Evolutionary conservation across 2,888 invertebrate species (phyloP).

Genomic region (Cyclophora punctaria): DNA sequence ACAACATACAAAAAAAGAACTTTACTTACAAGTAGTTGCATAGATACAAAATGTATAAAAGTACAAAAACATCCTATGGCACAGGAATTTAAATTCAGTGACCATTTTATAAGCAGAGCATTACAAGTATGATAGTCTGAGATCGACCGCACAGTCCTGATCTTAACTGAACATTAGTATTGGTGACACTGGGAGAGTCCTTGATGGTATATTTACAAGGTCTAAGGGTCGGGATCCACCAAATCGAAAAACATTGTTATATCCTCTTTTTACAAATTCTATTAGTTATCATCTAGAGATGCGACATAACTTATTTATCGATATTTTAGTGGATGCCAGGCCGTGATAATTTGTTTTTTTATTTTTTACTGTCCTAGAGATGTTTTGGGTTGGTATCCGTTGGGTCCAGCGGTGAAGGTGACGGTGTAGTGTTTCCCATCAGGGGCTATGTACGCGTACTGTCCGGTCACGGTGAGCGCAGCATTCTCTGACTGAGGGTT

Average conservation of each 20-base stretch:
- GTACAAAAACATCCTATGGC: constrained; percentile 57
- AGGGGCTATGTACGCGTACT: constrained; percentile 77
- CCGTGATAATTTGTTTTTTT: not conserved
- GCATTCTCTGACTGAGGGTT: constrained; percentile 78
- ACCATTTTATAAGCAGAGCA: constrained; percentile 21
- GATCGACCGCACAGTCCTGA: constrained; percentile 14
- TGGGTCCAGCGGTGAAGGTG: constrained; percentile 77
- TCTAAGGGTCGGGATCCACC: constrained; percentile 1
- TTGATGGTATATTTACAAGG: constrained; percentile 23
- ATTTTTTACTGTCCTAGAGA: constrained; percentile 58
- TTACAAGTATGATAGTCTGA: constrained; percentile 7
- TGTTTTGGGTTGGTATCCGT: constrained; percentile 76
- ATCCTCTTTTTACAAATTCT: too few species aligned
- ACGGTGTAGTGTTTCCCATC: constrained; percentile 80
- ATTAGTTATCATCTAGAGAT: not conserved
- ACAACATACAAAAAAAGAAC: not conserved
- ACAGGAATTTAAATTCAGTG: constrained; percentile 50
- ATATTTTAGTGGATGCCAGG: not conserved
- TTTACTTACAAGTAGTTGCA: constrained; percentile 10
- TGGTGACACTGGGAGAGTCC: constrained; percentile 7
- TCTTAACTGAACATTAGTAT: constrained; percentile 15
- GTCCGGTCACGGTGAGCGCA: constrained; percentile 77
- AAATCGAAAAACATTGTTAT: not conserved
- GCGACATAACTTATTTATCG: not conserved
- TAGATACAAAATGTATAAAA: constrained; percentile 34